A percentile compares a stretch with the other conserved stretches of the same genome.
Conservation (phyloP, 2,888 invertebrate species). For the Perizoma affinitatum region DNA sequence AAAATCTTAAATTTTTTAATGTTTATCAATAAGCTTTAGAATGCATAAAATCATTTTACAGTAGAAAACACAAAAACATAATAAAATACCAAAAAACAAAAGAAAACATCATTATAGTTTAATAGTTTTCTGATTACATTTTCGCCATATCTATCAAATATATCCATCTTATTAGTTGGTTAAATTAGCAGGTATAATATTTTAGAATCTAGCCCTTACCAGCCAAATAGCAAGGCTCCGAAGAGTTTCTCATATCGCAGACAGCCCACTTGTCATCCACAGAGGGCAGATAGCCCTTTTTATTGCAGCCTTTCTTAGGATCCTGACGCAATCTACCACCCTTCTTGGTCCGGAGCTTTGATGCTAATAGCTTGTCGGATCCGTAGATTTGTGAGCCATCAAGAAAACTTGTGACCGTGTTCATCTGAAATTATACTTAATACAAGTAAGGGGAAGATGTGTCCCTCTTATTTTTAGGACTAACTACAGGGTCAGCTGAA, state of each 20-base stretch:
- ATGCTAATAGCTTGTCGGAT: constrained; percentile 62
- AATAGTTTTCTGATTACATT: no score
- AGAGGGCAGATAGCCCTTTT: constrained; percentile 67
- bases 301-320: constrained; percentile 52
- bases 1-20: background rate
- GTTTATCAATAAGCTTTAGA: no score
- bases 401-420: constrained; percentile 85
- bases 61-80: no score
- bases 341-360: constrained; percentile 64
- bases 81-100: no score
- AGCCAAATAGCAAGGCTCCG: constrained; percentile 75
- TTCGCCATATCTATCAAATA: no score
- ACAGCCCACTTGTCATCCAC: constrained; percentile 68
- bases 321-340: constrained; percentile 74
- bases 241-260: constrained; percentile 67
- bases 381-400: constrained; percentile 83
- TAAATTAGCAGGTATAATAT: no score
- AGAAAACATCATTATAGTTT: no score
- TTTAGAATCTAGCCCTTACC: constrained; percentile 52
- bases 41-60: no score
- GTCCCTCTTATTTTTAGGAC: no score
- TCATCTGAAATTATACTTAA: constrained; percentile 79
- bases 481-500: no score
- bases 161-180: no score
- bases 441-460: no score